Evolutionary conservation across 2,113 vertebrate species (phyloP), one percentile per base, ranked within the genome.

Genomic region (Corythoichthys intestinalis): DNA sequence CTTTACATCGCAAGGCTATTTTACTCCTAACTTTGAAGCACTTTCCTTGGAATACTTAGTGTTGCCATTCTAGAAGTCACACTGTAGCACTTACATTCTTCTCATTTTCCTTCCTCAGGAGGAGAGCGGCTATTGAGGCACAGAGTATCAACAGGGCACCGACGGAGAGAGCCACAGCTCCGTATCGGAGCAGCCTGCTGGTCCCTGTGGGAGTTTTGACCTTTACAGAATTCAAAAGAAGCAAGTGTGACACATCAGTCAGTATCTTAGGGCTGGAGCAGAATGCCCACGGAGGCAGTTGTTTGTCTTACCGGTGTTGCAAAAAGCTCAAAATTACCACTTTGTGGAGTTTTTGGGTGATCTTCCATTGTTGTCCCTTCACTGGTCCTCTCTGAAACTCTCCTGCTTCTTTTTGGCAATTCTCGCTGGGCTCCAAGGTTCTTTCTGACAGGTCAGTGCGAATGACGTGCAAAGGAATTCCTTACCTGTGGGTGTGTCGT

Each of bases 21-120:
- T 48, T 2, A 3, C 10, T 13, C 47, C 47, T 12, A 3, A 34
- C 4, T 57, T 2, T 2, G 13, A 57, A 57, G n/a, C 7, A 41
- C 9, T 7, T n/a, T 61, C 38, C 38, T 15, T 41, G 9, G 7
- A 3, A 15, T 9, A 9, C 17, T 61, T 2, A 11, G 39, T 17
- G 20, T 58, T 62, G 10, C 20, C 39, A 1, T 58, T 37, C 2
- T 20, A 10, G 4, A 20, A 46, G 5, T 62, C 9, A 5, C 15
- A 17, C 65, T 72, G 74, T 17, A 0, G 52, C 69, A 74, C 91
- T 94, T 92, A 96, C 94, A 80, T 95, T 93, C 88, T 86, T 91
- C 78, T 95, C 91, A 2, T 85, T 91, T 76, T 83, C 88, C 86
- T 95, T 97, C 95, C 95, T 95, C 84, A 95, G 93, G 93, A 93